Base-by-base conservation (phyloP, 2,113 vertebrate genomes). In the Halichoerus grypus region DNA sequence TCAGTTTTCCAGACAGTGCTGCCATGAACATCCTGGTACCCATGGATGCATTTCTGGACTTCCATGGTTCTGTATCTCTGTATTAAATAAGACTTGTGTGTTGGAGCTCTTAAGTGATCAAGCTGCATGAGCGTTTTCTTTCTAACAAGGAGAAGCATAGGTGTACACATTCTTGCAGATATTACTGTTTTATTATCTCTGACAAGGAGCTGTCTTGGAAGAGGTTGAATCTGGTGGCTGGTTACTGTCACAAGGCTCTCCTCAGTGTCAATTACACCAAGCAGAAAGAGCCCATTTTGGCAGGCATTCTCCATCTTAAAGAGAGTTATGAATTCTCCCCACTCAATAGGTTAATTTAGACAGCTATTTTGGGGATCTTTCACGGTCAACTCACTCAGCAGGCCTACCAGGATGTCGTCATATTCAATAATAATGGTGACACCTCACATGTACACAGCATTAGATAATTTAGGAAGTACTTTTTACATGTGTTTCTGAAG, bases 311-410 rank as follows among this genome's bases (percentile, higher is more conserved):
- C 39, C 39, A 85, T 65, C 65, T 93, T 93, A 93, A 67, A 92
- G 53, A 59, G 88, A 97, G 36, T 55, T 69, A 18, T 77, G 71
- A 96, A 95, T 82, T 85, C 67, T 91, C 85, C 19, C 53, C 39
- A 46, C 55, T 82, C 88, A 95, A 77, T 88, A 91, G 86, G 91
- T 91, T 80, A 77, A 88, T 93, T 81, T 82, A 76, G 49, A 90
- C 1, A 67, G 67, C 39, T 92, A 49, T 91, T 96, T 97, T 88
- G 81, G 77, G 49, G 9, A 42, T 0, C 51, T 36, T 76, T 93
- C 51, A 67, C 0, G 0, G 51, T 49, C 69, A 91, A 18, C 46
- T 88, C 88, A 88, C 59, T 53, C 7, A 10, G 13, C 19, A 96
- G 46, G 28, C 51, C 67, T 57, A 65, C 89, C 39, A 59, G 57